phyloP scores from a whole-genome alignment of 2,797 vertebrate genomes.

The Notolepis coatsorum region DNA sequence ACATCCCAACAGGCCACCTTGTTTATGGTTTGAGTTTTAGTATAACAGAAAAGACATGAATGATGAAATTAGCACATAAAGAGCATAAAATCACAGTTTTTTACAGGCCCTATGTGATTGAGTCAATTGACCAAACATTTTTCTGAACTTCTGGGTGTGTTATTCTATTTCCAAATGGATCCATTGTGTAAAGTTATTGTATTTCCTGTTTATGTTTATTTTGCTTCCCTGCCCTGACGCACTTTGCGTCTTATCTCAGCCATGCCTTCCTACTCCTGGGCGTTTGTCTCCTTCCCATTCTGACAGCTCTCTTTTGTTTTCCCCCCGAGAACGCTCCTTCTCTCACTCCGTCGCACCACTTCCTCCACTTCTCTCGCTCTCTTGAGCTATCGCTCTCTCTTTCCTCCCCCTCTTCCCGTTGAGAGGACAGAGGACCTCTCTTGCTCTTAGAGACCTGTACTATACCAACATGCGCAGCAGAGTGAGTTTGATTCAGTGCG shows the following conservation, averaged over 20 bases:
- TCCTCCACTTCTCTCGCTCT: not conserved
- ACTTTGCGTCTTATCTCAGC: conserved; percentile 29
- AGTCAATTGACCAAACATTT: conserved; percentile 32
- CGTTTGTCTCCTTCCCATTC: conserved; percentile 20
- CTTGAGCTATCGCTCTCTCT: conserved; percentile 3
- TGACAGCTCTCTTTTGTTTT: conserved; percentile 18
- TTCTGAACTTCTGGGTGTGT: conserved; percentile 14
- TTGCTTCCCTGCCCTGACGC: not conserved
- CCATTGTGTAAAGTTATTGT: conserved; percentile 9
- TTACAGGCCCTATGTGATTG: conserved; percentile 8
- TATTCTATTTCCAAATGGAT: not conserved
- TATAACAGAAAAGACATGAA: too few species aligned
- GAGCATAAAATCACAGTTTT: not conserved
- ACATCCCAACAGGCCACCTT: too few species aligned
- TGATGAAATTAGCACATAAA: too few species aligned
- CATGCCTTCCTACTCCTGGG: not conserved
- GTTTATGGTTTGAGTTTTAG: too few species aligned
- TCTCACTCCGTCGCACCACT: not conserved
- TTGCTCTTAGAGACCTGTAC: too few species aligned
- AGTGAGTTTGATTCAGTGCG: not conserved
- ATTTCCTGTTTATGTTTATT: conserved; percentile 17
- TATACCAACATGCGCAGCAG: not conserved
- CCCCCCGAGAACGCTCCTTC: not conserved
- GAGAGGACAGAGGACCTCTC: too few species aligned
- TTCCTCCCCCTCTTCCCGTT: not conserved